These are phyloP conservation scores for Pteruthius melanotis DNA, from an alignment of 2,113 vertebrate genomes.

Conservation along the genomic window DNA sequence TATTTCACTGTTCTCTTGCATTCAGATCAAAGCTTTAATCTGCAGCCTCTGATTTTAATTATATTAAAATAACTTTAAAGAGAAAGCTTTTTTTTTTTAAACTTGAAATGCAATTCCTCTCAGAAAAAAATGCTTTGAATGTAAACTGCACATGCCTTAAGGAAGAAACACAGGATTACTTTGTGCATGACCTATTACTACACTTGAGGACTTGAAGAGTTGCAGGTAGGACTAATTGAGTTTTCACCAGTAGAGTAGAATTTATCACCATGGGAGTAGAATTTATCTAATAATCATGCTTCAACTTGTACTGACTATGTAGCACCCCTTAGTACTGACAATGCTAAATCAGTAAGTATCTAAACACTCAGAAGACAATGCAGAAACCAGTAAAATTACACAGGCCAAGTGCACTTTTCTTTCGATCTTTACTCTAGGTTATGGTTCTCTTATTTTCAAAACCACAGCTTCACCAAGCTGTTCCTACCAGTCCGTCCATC, in stretches of 20 bases:
- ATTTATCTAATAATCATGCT: neutral
- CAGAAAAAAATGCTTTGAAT: neutral
- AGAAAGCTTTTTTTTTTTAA: neutral
- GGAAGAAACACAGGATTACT: neutral
- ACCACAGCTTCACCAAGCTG: neutral
- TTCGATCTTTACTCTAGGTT: neutral
- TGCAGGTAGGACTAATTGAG: neutral
- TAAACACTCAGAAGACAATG: neutral
- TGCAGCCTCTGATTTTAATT: neutral
- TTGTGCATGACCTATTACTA: neutral
- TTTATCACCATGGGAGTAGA: neutral
- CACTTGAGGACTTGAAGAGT: neutral
- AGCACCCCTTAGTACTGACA: neutral
- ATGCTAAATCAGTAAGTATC: neutral
- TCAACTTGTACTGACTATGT: neutral
- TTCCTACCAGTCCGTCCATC: neutral
- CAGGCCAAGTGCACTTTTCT: neutral
- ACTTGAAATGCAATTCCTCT: neutral
- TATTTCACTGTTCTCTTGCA: neutral
- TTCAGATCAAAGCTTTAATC: neutral
- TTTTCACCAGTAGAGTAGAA: neutral
- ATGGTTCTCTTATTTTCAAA: neutral
- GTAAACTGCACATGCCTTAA: neutral
- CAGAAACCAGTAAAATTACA: neutral
- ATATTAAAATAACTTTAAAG: neutral